Evolutionary conservation across 2,888 invertebrate species (phyloP).

Genomic region (Allolobophora icterica): DNA sequence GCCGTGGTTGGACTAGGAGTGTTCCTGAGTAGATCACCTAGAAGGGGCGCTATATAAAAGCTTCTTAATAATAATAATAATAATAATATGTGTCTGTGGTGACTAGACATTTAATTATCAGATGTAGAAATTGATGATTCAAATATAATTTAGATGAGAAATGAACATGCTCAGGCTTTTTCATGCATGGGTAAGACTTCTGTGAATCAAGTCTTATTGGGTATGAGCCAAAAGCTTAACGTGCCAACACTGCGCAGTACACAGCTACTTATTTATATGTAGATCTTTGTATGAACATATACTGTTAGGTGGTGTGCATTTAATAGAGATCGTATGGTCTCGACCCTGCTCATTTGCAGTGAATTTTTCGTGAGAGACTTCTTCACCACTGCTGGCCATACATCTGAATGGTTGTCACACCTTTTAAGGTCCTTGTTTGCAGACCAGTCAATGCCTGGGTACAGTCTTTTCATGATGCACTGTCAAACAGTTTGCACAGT

Average conservation of each 20-base stretch:
- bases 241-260: not conserved
- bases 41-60: too few relatives aligned
- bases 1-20: too few relatives aligned
- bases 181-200: not conserved
- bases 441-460: not conserved
- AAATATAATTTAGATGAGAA: not conserved
- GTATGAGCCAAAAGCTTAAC: not conserved
- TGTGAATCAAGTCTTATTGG: not conserved
- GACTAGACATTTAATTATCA: not conserved
- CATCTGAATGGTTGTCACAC: too few relatives aligned
- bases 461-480: not conserved
- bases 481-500: not conserved
- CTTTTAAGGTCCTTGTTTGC: too few relatives aligned
- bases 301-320: not conserved
- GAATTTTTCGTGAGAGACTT: too few relatives aligned
- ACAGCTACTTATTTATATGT: conserved; percentile 31
- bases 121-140: not conserved
- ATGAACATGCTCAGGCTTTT: too few relatives aligned
- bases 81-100: too few relatives aligned
- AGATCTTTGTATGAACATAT: conserved; percentile 32
- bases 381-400: too few relatives aligned
- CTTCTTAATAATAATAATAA: too few relatives aligned
- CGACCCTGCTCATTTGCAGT: too few relatives aligned
- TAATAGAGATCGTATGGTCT: too few relatives aligned
- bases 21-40: too few relatives aligned